Evolutionary conservation across 2,888 invertebrate genomes (phyloP).

Genomic region (Standfussiana lucernea): DNA sequence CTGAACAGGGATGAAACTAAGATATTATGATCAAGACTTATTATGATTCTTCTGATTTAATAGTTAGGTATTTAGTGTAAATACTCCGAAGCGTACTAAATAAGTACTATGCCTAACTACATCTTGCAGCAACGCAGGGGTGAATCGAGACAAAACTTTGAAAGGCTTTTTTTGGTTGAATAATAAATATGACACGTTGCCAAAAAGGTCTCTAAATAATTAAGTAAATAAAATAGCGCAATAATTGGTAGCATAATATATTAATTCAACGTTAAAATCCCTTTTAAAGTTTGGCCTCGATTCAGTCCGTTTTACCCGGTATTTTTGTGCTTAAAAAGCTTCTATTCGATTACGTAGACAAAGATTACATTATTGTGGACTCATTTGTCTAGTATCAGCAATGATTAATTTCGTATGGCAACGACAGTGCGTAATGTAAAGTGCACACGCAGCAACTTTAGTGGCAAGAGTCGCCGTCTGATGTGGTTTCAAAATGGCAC

Average conservation of each 20-base stretch:
- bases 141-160: not conserved
- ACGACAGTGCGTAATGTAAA: too few species aligned
- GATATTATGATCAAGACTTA: not conserved
- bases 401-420: too few species aligned
- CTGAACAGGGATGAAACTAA: constrained; percentile 7
- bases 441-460: not conserved
- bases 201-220: not conserved
- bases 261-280: too few species aligned
- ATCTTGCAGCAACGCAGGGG: not conserved
- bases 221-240: not conserved
- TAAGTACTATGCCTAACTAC: not conserved
- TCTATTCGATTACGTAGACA: not conserved
- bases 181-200: not conserved
- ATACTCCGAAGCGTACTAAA: not conserved
- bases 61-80: not conserved
- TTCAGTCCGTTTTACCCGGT: not conserved
- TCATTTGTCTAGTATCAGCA: not conserved
- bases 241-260: too few species aligned
- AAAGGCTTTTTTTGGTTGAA: not conserved
- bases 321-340: not conserved
- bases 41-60: not conserved
- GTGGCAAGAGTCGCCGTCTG: not conserved
- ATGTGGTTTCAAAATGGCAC: not conserved
- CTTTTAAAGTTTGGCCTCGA: too few species aligned
- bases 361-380: not conserved